Evolutionary conservation across 2,113 vertebrate genomes (phyloP).

Genomic region (Poicephalus meyeri): DNA sequence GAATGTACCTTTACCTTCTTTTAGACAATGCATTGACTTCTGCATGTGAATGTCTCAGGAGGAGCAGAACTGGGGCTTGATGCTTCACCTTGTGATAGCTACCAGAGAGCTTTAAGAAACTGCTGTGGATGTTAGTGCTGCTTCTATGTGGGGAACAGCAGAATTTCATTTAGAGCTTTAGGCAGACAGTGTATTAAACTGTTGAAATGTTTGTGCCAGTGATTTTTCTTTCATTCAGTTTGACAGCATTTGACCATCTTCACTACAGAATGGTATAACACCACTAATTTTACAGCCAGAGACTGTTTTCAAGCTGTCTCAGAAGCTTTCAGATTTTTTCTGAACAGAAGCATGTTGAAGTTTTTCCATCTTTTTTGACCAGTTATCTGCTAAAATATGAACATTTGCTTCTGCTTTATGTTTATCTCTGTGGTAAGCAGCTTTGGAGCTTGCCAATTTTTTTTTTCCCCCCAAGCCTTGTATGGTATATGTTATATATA

Average conservation of each 20-base stretch:
- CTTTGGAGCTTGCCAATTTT: not conserved
- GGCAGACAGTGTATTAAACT: not conserved
- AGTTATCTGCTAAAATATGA: not conserved
- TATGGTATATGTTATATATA: not conserved
- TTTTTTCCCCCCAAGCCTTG: not conserved
- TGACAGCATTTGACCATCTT: conserved; percentile 11
- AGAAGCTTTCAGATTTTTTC: not conserved
- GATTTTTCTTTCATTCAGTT: conserved; percentile 19
- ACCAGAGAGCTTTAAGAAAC: not conserved
- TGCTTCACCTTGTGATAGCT: not conserved
- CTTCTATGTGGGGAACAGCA: not conserved
- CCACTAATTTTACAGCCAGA: conserved; percentile 25
- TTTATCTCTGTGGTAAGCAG: not conserved
- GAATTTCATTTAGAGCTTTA: not conserved
- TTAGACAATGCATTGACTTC: not conserved
- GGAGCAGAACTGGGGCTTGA: not conserved
- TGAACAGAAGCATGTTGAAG: not conserved
- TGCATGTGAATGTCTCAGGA: not conserved
- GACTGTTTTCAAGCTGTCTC: conserved; percentile 26
- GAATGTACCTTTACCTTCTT: not conserved
- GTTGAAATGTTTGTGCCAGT: not conserved
- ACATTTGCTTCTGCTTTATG: conserved; percentile 11
- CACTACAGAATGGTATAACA: not conserved
- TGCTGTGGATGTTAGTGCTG: not conserved
- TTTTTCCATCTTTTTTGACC: conserved; percentile 5